Evolutionary conservation across 2,888 invertebrate genomes (phyloP).

Genomic region (Cheilosia vernalis): DNA sequence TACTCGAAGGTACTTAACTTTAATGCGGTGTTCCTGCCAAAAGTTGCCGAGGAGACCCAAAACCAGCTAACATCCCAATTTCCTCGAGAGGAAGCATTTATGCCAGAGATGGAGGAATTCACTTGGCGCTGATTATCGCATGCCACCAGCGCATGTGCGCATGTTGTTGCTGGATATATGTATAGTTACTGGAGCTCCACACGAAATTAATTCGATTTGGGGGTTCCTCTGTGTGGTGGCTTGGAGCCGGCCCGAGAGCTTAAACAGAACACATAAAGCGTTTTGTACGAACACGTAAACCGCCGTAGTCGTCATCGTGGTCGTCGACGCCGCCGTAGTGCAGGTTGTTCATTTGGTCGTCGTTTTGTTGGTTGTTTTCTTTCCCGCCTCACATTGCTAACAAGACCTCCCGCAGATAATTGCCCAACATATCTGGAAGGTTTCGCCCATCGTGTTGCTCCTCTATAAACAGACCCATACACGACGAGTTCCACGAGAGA

Average conservation of each 20-base stretch:
- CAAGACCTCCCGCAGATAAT: slow-evolving; percentile 75
- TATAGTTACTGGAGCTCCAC: slow-evolving; percentile 46
- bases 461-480: slow-evolving; percentile 18
- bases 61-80: slow-evolving; percentile 69
- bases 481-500: slow-evolving; percentile 47
- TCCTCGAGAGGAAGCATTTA: slow-evolving; percentile 62
- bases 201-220: slow-evolving; percentile 75
- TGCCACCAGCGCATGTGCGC: slow-evolving; percentile 56
- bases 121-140: slow-evolving; percentile 74
- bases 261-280: slow-evolving; percentile 70
- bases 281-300: slow-evolving; percentile 74
- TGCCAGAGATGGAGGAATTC: slow-evolving; percentile 62
- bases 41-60: slow-evolving; percentile 47
- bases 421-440: slow-evolving; percentile 75
- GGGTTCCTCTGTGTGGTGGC: slow-evolving; percentile 46
- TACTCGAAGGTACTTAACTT: slow-evolving; percentile 49
- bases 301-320: slow-evolving; percentile 32
- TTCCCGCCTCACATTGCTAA: slow-evolving; percentile 75
- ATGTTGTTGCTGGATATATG: slow-evolving; percentile 38
- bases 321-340: slow-evolving; percentile 3
- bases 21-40: slow-evolving; percentile 57
- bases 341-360: slow-evolving; percentile 15
- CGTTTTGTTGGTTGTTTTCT: slow-evolving; percentile 71
- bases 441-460: slow-evolving; percentile 71
- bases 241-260: slow-evolving; percentile 54